Conservation (phyloP, 2,888 invertebrate species). For the Athrips mouffetella region DNA sequence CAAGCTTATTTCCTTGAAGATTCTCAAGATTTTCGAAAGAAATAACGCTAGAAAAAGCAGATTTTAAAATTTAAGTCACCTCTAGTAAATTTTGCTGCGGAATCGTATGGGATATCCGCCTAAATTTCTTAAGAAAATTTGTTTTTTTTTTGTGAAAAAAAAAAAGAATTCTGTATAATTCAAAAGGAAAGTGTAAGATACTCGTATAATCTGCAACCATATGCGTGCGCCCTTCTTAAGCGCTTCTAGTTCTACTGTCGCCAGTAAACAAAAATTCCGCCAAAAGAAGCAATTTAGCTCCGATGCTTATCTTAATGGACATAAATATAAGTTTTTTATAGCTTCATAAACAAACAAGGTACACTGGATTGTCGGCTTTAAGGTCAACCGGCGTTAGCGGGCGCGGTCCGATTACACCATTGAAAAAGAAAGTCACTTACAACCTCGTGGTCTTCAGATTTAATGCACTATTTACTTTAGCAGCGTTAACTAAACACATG, state of each 20-base stretch:
- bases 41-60: no score
- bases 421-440: slow-evolving; percentile 48
- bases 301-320: slow-evolving; percentile 26
- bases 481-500: slow-evolving; percentile 41
- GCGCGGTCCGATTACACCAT: slow-evolving; percentile 59
- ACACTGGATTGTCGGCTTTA: slow-evolving; percentile 45
- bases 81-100: no score
- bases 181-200: no score
- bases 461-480: slow-evolving; percentile 43
- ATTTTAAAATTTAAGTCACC: no score
- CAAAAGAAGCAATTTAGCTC: slow-evolving; percentile 21
- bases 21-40: no score
- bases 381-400: slow-evolving; percentile 67
- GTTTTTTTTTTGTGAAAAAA: no score
- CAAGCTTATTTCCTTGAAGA: no score
- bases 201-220: no score
- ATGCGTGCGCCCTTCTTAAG: slow-evolving; percentile 1
- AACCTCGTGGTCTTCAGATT: slow-evolving; percentile 38
- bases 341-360: slow-evolving; percentile 55
- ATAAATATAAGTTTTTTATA: slow-evolving; percentile 34
- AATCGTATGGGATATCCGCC: no score
- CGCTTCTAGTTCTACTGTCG: slow-evolving; percentile 28
- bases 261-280: slow-evolving; percentile 32
- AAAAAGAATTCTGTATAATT: no score
- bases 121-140: no score